These are phyloP conservation scores for Phengaris arion DNA, from an alignment of 2,888 invertebrate species.

Conservation along the genomic window DNA sequence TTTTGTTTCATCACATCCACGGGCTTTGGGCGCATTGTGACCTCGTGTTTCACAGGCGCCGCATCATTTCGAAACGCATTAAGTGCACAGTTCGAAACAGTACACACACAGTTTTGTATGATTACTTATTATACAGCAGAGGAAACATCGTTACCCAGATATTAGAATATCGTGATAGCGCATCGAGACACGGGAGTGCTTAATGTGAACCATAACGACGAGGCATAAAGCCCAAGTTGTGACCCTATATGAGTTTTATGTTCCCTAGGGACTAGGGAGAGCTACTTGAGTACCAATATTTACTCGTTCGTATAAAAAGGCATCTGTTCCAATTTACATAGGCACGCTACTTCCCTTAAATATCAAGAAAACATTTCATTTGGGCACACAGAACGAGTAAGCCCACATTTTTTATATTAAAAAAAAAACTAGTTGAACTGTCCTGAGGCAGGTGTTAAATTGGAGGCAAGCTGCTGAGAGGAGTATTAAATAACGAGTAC, in stretches of 20 bases:
- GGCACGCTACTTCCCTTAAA: slow-evolving; percentile 28
- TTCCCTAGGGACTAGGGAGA: slow-evolving; percentile 51
- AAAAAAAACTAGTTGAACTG: slow-evolving; percentile 7
- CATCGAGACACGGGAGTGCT: slow-evolving; percentile 22
- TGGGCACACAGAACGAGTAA: neutral
- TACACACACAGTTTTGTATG: slow-evolving; percentile 47
- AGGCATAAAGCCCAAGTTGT: slow-evolving; percentile 21
- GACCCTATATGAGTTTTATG: slow-evolving; percentile 17
- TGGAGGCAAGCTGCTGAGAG: slow-evolving; percentile 16
- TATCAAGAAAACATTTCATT: slow-evolving; percentile 9
- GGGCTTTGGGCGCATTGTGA: slow-evolving; percentile 71
- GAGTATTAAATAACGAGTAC: slow-evolving; percentile 14
- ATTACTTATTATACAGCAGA: slow-evolving; percentile 36
- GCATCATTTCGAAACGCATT: slow-evolving; percentile 78
- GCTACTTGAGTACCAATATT: slow-evolving; percentile 43
- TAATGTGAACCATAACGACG: neutral
- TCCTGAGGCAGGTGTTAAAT: slow-evolving; percentile 11
- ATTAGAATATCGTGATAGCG: slow-evolving; percentile 15
- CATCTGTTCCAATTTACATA: slow-evolving; percentile 26
- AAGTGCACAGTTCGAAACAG: slow-evolving; percentile 72
- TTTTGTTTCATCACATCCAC: slow-evolving; percentile 71
- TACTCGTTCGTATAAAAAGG: slow-evolving; percentile 38
- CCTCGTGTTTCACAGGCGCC: slow-evolving; percentile 74
- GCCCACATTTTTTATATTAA: neutral
- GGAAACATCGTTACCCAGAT: slow-evolving; percentile 26